These are phyloP conservation scores for Malurus cyaneus DNA, from an alignment of 2,113 vertebrate species.

Conservation along the genomic window DNA sequence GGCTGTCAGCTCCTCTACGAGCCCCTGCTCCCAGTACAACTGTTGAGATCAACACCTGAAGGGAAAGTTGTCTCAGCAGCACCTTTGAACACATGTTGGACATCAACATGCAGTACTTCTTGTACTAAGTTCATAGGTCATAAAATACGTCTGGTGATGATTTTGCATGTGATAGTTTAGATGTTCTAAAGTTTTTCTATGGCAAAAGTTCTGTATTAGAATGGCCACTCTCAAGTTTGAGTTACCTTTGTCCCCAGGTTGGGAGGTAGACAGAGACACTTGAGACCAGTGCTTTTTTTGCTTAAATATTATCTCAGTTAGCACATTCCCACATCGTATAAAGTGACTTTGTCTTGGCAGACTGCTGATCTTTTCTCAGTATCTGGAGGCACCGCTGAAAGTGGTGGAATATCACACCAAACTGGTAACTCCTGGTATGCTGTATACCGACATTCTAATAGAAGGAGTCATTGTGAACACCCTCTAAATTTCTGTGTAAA, in stretches of 20 bases:
- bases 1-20: not conserved
- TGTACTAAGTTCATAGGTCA: not conserved
- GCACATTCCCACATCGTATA: not conserved
- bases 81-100: not conserved
- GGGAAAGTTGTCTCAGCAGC: not conserved
- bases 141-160: not conserved
- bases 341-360: not conserved
- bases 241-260: not conserved
- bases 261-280: not conserved
- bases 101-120: not conserved
- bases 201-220: not conserved
- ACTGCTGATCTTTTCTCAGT: not conserved
- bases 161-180: not conserved
- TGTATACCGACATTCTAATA: not conserved
- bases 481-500: not conserved
- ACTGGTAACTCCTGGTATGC: not conserved
- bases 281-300: not conserved
- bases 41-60: not conserved
- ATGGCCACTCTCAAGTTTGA: rapidly evolving
- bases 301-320: not conserved
- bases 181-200: not conserved
- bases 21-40: not conserved
- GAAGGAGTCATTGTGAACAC: not conserved
- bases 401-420: not conserved
- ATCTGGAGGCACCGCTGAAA: not conserved